Conservation (phyloP, 2,888 invertebrate species). For the Limulus polyphemus region DNA sequence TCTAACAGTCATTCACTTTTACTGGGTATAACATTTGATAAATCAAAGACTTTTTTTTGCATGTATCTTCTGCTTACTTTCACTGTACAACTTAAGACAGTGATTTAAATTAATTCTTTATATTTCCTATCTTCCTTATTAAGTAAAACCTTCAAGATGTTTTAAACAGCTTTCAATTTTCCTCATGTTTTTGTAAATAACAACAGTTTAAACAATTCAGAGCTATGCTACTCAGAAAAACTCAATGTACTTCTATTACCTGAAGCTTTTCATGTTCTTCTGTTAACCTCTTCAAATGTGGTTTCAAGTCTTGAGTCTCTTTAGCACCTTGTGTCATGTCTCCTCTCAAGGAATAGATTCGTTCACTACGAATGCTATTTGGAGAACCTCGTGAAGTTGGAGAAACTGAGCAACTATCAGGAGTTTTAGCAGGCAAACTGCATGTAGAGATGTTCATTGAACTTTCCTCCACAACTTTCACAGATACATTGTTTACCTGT, state of each 20-base stretch:
- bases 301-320: slow-evolving; percentile 13
- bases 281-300: slow-evolving; percentile 19
- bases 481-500: neutral
- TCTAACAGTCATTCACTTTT: too few species aligned
- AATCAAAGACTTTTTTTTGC: too few species aligned
- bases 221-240: too few species aligned
- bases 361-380: neutral
- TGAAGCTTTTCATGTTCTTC: slow-evolving; percentile 25
- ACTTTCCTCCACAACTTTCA: neutral
- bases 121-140: too few species aligned
- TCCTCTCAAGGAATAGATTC: neutral
- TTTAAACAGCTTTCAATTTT: too few species aligned
- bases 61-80: too few species aligned
- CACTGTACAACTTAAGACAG: too few species aligned
- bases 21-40: too few species aligned
- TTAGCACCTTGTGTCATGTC: slow-evolving; percentile 6
- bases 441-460: neutral
- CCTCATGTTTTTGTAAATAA: too few species aligned
- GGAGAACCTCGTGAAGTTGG: neutral
- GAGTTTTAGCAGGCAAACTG: neutral
- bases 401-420: neutral
- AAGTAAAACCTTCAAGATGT: too few species aligned
- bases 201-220: too few species aligned
- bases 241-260: slow-evolving; percentile 4
- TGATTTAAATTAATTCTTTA: too few species aligned